Percentiles rank a stretch among this genome's conserved stretches.
phyloP scores from a whole-genome alignment of 30 jellyfish, hydroid and myxozoan species.

The Rhopilema esculentum region DNA sequence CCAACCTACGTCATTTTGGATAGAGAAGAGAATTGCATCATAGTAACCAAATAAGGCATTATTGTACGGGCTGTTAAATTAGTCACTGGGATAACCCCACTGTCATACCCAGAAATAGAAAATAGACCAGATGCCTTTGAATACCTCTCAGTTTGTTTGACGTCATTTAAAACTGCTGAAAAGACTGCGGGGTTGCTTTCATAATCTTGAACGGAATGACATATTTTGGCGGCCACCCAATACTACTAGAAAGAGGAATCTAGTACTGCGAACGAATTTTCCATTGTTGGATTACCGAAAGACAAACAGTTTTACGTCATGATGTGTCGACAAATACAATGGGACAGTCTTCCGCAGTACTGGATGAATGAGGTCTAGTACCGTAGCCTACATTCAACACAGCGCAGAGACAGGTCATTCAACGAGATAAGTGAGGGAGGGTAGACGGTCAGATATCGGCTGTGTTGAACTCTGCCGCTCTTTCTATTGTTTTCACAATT shows the following conservation, averaged over 20 bases:
- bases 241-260: neutral
- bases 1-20: neutral
- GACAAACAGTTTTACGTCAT: neutral
- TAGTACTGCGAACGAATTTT: neutral
- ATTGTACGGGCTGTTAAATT: neutral
- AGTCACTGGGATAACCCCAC: neutral
- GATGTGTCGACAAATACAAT: neutral
- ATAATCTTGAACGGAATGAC: neutral
- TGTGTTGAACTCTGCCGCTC: neutral
- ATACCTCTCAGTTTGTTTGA: neutral
- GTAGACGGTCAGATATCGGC: neutral
- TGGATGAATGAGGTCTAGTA: neutral
- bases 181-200: neutral
- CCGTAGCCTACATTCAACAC: neutral
- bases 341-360: neutral
- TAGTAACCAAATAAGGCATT: neutral
- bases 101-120: neutral
- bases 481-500: neutral
- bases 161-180: neutral
- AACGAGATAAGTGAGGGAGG: neutral
- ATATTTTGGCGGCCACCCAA: neutral
- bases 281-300: neutral
- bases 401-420: neutral
- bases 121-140: neutral
- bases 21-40: neutral